Conservation (phyloP, 2,888 invertebrate species). For the Acleris cristana region DNA sequence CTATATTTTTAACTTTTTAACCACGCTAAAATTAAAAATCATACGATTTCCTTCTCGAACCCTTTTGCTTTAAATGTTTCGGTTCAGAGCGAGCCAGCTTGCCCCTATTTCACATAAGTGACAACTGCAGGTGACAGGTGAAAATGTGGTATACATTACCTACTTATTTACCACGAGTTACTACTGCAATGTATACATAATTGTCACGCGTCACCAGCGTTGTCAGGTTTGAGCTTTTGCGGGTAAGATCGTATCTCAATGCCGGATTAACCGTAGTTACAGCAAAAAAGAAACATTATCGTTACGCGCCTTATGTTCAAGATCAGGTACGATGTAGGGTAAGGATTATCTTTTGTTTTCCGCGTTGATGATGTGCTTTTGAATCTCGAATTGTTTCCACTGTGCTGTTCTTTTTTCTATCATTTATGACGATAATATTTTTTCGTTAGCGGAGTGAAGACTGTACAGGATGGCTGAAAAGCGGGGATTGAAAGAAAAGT, state of each 20-base stretch:
- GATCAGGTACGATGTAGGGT: slow-evolving; percentile 12
- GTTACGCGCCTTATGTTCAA: slow-evolving; percentile 22
- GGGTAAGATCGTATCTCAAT: slow-evolving; percentile 11
- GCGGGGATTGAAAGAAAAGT: slow-evolving; percentile 49
- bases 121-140: too few relatives aligned
- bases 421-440: background rate
- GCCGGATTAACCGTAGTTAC: slow-evolving; percentile 16
- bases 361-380: background rate
- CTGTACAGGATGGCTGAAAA: slow-evolving; percentile 10
- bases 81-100: background rate
- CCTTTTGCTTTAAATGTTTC: too few relatives aligned
- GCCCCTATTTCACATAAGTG: background rate
- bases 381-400: background rate
- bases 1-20: too few relatives aligned
- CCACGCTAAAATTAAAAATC: too few relatives aligned
- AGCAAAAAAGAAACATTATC: slow-evolving; percentile 17
- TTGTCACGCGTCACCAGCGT: too few relatives aligned
- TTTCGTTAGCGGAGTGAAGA: slow-evolving; percentile 13
- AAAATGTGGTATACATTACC: too few relatives aligned
- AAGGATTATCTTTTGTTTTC: slow-evolving; percentile 13
- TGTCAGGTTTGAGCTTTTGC: background rate
- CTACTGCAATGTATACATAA: too few relatives aligned
- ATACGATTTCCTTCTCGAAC: too few relatives aligned
- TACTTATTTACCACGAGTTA: too few relatives aligned
- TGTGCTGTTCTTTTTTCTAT: background rate